phyloP scores from a whole-genome alignment of 2,888 invertebrate species.

The Mycalesis mineus region DNA sequence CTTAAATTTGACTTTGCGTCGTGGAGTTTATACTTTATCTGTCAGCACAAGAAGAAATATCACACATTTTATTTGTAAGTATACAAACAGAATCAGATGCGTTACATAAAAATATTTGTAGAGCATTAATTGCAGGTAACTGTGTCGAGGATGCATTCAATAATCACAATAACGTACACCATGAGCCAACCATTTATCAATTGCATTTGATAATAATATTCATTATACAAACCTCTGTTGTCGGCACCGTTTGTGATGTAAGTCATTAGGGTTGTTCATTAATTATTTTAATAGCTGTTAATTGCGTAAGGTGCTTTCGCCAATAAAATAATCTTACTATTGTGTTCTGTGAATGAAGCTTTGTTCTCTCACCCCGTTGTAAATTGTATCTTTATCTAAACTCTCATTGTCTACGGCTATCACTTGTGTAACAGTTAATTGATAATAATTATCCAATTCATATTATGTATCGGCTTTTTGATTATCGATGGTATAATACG shows the following conservation, averaged over 20 bases:
- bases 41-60: neutral
- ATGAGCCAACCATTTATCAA: slow-evolving; percentile 6
- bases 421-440: slow-evolving; percentile 28
- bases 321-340: slow-evolving; percentile 68
- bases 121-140: neutral
- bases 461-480: slow-evolving; percentile 17
- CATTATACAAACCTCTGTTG: slow-evolving; percentile 40
- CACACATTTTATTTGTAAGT: neutral
- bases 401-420: slow-evolving; percentile 30
- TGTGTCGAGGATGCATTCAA: neutral
- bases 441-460: slow-evolving; percentile 28
- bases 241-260: slow-evolving; percentile 45
- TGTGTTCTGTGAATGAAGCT: slow-evolving; percentile 62
- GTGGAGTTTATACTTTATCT: no score
- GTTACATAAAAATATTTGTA: neutral
- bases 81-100: neutral
- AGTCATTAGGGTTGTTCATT: slow-evolving; percentile 64
- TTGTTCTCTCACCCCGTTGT: slow-evolving; percentile 46
- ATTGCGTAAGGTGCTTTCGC: slow-evolving; percentile 67
- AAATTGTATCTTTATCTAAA: slow-evolving; percentile 31
- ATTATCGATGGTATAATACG: slow-evolving; percentile 4
- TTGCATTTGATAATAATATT: slow-evolving; percentile 13
- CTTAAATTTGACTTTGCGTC: no score
- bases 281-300: slow-evolving; percentile 71
- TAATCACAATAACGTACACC: neutral